phyloP scores from a whole-genome alignment of 2,888 invertebrate genomes.

The Neocrepidodera transversa region DNA sequence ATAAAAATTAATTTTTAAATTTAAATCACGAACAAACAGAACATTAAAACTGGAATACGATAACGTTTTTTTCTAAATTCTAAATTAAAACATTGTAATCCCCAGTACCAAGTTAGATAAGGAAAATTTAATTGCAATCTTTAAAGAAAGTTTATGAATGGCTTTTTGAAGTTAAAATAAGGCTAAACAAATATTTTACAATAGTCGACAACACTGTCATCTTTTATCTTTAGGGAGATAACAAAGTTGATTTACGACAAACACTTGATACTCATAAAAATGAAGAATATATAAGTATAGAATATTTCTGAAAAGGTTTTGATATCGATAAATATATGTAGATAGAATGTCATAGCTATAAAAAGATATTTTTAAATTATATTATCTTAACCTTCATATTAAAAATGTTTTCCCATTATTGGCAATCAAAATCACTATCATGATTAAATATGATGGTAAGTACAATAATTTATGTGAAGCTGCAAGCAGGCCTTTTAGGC shows the following conservation, averaged over 20 bases:
- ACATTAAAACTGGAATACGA: background rate
- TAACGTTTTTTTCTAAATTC: background rate
- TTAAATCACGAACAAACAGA: background rate
- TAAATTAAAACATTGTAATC: background rate
- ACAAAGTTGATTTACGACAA: background rate
- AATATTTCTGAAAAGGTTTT: no score
- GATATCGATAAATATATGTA: no score
- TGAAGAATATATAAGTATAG: no score
- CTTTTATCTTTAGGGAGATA: background rate
- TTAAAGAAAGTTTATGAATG: background rate
- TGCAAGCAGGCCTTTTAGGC: no score
- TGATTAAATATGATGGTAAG: no score
- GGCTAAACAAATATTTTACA: background rate
- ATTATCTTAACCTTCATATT: no score
- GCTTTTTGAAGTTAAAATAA: background rate
- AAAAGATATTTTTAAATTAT: no score
- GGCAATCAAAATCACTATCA: no score
- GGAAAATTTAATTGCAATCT: background rate
- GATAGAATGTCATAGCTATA: no score
- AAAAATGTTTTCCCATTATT: no score
- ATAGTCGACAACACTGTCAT: background rate
- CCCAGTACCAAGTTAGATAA: background rate
- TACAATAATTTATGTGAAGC: no score
- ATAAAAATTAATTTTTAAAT: no score
- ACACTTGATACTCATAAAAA: background rate